Conservation (phyloP, 2,888 invertebrate genomes). For the Ophion costatus region DNA sequence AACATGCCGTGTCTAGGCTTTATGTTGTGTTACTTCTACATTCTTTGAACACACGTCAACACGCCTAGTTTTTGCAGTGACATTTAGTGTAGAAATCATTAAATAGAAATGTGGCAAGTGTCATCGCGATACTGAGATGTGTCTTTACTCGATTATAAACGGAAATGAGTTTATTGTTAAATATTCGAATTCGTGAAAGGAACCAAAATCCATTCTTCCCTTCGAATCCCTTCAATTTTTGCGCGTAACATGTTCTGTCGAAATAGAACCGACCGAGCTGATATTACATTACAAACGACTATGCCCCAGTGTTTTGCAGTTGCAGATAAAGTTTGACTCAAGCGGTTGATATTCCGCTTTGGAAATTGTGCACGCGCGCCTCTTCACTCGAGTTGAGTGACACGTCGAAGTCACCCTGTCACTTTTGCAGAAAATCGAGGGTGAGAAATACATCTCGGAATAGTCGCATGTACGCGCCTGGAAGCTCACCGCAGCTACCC, state of each 20-base stretch:
- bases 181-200: too few species aligned
- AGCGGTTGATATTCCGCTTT: background rate
- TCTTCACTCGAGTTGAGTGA: background rate
- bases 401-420: background rate
- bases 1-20: too few species aligned
- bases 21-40: too few species aligned
- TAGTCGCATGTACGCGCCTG: background rate
- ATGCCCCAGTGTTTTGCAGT: background rate
- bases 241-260: background rate
- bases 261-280: background rate
- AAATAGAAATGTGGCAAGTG: too few species aligned
- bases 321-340: background rate
- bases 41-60: too few species aligned
- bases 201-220: background rate
- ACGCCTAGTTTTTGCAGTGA: too few species aligned
- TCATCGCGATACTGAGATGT: too few species aligned
- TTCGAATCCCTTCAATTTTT: background rate
- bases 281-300: background rate
- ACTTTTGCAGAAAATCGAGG: background rate
- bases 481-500: slow-evolving; percentile 1
- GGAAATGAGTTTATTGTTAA: too few species aligned
- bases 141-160: too few species aligned
- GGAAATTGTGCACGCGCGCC: background rate
- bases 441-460: background rate
- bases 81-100: too few species aligned